Conservation (phyloP, 2,888 invertebrate genomes). For the Micropterix aruncella region DNA sequence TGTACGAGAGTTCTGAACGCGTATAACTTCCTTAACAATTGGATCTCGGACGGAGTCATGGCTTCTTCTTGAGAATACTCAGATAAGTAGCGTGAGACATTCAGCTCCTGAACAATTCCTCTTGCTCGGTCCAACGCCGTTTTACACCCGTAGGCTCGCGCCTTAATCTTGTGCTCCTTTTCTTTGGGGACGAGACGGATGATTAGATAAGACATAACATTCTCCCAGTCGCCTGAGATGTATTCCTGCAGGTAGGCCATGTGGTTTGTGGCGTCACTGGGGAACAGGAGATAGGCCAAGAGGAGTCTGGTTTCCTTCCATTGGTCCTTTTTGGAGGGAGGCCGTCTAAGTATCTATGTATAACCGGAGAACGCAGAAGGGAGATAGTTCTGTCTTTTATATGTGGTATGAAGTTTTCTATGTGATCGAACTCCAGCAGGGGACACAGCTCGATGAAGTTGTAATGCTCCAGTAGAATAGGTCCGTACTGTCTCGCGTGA, state of each 20-base stretch:
- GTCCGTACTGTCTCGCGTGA: not conserved
- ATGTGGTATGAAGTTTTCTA: not conserved
- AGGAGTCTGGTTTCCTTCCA: not conserved
- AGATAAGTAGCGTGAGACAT: not conserved
- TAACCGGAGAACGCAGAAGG: not conserved
- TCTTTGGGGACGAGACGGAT: not conserved
- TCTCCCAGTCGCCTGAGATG: too few relatives aligned
- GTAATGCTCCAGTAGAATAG: not conserved
- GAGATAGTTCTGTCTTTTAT: not conserved
- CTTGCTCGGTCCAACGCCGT: not conserved
- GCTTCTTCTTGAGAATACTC: not conserved
- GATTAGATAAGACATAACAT: not conserved
- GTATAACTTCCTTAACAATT: not conserved
- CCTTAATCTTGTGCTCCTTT: not conserved
- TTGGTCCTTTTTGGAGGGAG: too few relatives aligned
- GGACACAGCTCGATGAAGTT: not conserved
- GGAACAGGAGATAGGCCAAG: not conserved
- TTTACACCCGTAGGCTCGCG: not conserved
- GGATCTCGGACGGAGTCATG: not conserved
- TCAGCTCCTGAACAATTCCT: not conserved
- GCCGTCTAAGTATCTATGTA: not conserved
- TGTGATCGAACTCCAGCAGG: not conserved
- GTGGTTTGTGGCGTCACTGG: not conserved
- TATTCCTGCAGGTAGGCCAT: not conserved
- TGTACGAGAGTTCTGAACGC: not conserved